These are phyloP conservation scores for Stenotaenia linearis DNA, from an alignment of 2,888 invertebrate genomes.

Conservation along the genomic window DNA sequence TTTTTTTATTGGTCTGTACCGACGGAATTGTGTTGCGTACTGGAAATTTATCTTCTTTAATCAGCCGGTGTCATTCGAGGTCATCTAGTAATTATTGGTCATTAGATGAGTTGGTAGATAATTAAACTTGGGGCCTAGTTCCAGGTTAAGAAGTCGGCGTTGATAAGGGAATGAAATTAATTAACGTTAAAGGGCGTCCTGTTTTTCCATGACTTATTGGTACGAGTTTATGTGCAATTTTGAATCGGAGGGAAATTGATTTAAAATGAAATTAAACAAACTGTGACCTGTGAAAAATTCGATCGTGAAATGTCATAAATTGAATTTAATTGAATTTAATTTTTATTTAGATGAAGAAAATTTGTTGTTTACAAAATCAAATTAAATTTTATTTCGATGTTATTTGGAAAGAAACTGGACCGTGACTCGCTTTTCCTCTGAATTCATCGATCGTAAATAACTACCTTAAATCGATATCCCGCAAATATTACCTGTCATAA, in stretches of 20 bases:
- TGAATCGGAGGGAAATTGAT: neutral
- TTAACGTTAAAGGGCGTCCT: neutral
- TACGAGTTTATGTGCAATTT: neutral
- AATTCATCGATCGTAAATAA: neutral
- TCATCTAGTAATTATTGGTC: constrained; percentile 16
- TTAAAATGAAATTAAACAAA: too few species aligned
- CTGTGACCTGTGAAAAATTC: too few species aligned
- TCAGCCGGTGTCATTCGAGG: neutral
- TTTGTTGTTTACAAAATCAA: too few species aligned
- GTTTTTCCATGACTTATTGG: neutral
- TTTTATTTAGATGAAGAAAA: neutral
- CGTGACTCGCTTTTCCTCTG: neutral
- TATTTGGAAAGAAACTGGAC: neutral
- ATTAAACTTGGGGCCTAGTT: neutral
- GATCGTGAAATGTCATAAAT: too few species aligned
- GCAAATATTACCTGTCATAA: constrained; percentile 23
- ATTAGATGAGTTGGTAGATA: constrained; percentile 1
- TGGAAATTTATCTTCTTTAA: neutral
- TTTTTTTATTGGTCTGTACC: too few species aligned
- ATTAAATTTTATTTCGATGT: too few species aligned
- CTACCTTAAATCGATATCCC: constrained; percentile 3
- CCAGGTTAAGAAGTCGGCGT: neutral
- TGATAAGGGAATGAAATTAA: constrained; percentile 3
- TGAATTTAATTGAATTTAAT: neutral
- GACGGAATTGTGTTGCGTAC: neutral